A percentile compares a stretch with the other conserved stretches of the same genome.
Evolutionary conservation across 2,113 vertebrate species (phyloP).

Genomic region (Cinclus cinclus): DNA sequence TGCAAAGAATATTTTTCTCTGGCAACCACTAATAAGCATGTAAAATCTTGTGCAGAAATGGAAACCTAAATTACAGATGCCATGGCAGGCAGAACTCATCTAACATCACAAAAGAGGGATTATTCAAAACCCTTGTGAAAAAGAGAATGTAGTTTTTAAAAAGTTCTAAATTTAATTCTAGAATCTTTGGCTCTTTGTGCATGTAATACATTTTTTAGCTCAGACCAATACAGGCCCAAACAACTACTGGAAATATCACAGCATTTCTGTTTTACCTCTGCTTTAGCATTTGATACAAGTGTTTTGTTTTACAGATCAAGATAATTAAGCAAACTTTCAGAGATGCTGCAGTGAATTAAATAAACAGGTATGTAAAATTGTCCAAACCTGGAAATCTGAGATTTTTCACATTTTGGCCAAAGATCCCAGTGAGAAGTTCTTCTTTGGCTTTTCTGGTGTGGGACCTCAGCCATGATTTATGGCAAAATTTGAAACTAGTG

Average conservation of each 20-base stretch:
- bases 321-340: neutral
- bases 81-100: constrained; percentile 51
- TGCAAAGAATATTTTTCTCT: constrained; percentile 56
- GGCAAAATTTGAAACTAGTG: neutral
- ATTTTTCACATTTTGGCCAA: neutral
- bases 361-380: neutral
- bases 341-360: neutral
- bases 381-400: neutral
- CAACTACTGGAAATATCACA: neutral
- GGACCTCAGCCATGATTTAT: neutral
- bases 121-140: constrained; percentile 29
- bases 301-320: neutral
- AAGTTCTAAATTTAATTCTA: neutral
- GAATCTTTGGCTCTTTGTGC: neutral
- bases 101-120: constrained; percentile 26
- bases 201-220: neutral
- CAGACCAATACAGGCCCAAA: neutral
- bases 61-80: constrained; percentile 68
- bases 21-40: constrained; percentile 59
- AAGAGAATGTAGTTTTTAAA: neutral
- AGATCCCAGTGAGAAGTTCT: neutral
- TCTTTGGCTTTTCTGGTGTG: neutral
- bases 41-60: constrained; percentile 64
- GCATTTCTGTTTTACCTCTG: neutral
- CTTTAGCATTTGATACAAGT: neutral